Base-by-base conservation (phyloP, 2,113 vertebrate genomes). In the Dicerorhinus sumatrensis region DNA sequence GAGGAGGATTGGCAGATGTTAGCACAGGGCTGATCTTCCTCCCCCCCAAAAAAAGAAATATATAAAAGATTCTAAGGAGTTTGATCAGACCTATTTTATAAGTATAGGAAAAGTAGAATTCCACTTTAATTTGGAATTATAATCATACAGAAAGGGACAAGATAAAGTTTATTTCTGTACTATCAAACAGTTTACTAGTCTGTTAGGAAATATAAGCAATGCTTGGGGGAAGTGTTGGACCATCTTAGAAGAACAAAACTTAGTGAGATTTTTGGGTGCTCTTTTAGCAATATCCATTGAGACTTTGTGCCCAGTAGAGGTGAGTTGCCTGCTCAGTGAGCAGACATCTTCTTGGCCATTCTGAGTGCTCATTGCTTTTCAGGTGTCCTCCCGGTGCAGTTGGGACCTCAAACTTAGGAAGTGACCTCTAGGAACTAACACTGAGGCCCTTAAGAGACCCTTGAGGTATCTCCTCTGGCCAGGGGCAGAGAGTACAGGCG, bases 111-210 rank as follows among this genome's bases (percentile, higher is more conserved):
- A 92, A 63, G 42, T 36, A 76, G 17, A 92, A 31, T 80, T 75
- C 36, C 54, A 51, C 70, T 75, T 94, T 84, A 79, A 93, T 70
- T 93, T 88, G 77, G 69, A 88, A 81, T 86, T 94, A 42, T 67
- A 91, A 77, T 83, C 84, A 42, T 29, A 46, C 23, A 88, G 25
- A 89, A 73, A 17, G 60, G 46, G 51, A 70, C 36, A 73, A 84
- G n/a, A 65, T 60, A 75, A 84, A 81, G 39, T 36, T 91, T 84
- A 86, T 82, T 91, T 97, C 63, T 63, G 0, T 86, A 51, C 17
- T 42, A 4, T 58, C 63, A 39, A 58, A 39, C 29, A 46, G 39
- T 85, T 97, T 94, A 23, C 81, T 88, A 84, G 39, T 85, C 72
- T 67, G 11, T 80, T 46, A 76, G 89, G 67, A 58, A 89, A 85